Evolutionary conservation across 1,140 invertebrate species (phyloP), one percentile per base, ranked within the genome.

Genomic region (Bombus sylvicola): DNA sequence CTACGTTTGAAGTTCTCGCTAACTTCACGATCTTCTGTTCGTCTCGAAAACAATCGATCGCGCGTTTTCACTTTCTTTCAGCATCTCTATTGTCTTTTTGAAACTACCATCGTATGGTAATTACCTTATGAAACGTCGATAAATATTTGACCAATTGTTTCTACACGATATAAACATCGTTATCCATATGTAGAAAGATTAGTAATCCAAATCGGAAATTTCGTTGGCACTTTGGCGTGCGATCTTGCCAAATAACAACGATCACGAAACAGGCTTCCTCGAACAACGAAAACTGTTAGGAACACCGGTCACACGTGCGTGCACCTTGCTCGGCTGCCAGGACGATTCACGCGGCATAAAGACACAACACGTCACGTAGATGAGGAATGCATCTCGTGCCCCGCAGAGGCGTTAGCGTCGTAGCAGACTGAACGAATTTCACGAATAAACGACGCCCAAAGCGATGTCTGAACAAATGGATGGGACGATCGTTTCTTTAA

Each of bases 401-500:
- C 12, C 59, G 39, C 57, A 53, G 47, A 79, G 74, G 13, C 62
- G 75, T 68, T 37, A 28, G 39, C 43, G 71, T 64, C 53, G 74
- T 77, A 22, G 15, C 64, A 28, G 47, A 69, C 43, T 34, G 78
- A 6, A 37, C 39, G 62, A 86, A 86, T 86, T 86, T 77, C 73
- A 69, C 74, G 66, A 64, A 83, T 57, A 66, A 86, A 76, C 71
- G 71, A 18, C 62, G 78, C 71, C 69, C 34, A 39, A n/a, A 85
- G 83, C 59, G 34, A 8, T 57, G 37, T 57, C 59, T 37, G 47
- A 57, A 79, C n/a, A 15, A 53, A 53, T 72, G 31, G n/a, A 37
- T 72, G 59, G 31, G 22, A 37, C 81, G 59, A 71, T 72, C 53
- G 76, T 83, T 71, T 62, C 31, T 62, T 64, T 15, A 64, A 80